Percentiles rank a stretch among this genome's conserved stretches.
Conservation (phyloP, 64 coral and sea anemone species). For the Stylophora pistillata region DNA sequence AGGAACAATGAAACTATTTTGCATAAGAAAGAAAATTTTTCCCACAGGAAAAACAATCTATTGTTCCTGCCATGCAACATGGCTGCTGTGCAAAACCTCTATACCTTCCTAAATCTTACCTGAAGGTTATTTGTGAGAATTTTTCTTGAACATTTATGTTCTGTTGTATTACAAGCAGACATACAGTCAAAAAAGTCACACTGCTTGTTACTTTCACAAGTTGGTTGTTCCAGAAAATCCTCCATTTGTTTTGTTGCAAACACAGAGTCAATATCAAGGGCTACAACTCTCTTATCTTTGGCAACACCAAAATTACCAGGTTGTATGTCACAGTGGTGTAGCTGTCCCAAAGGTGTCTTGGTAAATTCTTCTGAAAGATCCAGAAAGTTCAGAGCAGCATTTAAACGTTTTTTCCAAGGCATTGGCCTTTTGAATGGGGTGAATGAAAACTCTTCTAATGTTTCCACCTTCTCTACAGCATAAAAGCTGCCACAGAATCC, state of each 20-base stretch:
- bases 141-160: conserved; percentile 57
- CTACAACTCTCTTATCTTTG: conserved; percentile 57
- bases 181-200: conserved; percentile 96
- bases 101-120: conserved; percentile 26
- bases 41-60: no score
- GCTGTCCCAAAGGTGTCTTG: conserved; percentile 45
- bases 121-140: conserved; percentile 88
- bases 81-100: not conserved
- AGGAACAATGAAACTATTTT: no score
- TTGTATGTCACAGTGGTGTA: conserved; percentile 93
- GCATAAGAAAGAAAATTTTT: no score
- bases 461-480: conserved; percentile 82
- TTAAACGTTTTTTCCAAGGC: conserved; percentile 73
- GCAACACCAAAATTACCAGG: conserved; percentile 88
- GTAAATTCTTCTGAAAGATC: conserved; percentile 62
- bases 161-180: conserved; percentile 69
- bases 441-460: conserved; percentile 44
- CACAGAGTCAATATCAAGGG: conserved; percentile 80
- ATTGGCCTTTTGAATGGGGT: conserved; percentile 39
- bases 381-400: conserved; percentile 63
- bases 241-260: conserved; percentile 65
- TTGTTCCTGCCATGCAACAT: no score
- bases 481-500: conserved; percentile 93
- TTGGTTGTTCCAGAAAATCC: conserved; percentile 68
- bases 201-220: conserved; percentile 54